A percentile compares a stretch with the other conserved stretches of the same genome.
Conservation (phyloP, 37 sponge, comb jelly and placozoan species). For the Halisarca cf. caerulea region DNA sequence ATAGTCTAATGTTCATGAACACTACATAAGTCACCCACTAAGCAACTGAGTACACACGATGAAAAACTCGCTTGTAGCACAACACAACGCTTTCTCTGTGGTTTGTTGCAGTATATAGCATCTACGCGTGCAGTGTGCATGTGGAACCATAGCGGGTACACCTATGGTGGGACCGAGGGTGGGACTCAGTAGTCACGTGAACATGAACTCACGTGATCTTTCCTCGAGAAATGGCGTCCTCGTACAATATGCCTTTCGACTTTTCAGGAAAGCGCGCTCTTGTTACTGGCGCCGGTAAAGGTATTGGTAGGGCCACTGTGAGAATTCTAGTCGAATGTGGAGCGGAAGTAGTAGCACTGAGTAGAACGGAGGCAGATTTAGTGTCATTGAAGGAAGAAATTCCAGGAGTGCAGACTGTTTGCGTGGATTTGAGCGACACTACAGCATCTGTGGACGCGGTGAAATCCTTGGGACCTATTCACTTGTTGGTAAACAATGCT, state of each 20-base stretch:
- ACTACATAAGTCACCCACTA: no score
- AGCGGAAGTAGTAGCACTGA: slow-evolving; percentile 87
- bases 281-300: slow-evolving; percentile 98
- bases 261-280: slow-evolving; percentile 87
- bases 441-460: slow-evolving; percentile 32
- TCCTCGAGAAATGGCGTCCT: background rate
- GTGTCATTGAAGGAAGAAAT: slow-evolving; percentile 45
- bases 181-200: no score
- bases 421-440: slow-evolving; percentile 72
- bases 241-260: background rate
- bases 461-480: slow-evolving; percentile 63
- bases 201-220: no score
- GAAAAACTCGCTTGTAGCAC: no score
- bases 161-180: no score
- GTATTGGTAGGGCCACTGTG: slow-evolving; percentile 86
- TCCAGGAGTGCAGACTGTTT: slow-evolving; percentile 43
- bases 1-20: no score
- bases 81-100: no score
- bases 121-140: no score
- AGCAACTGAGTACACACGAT: no score
- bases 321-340: slow-evolving; percentile 70
- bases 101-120: no score
- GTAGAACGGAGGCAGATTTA: slow-evolving; percentile 84
- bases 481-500: slow-evolving; percentile 97
- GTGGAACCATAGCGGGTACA: no score